These are phyloP conservation scores for Priocnemis perturbator DNA, from an alignment of 2,888 invertebrate species.

Conservation along the genomic window DNA sequence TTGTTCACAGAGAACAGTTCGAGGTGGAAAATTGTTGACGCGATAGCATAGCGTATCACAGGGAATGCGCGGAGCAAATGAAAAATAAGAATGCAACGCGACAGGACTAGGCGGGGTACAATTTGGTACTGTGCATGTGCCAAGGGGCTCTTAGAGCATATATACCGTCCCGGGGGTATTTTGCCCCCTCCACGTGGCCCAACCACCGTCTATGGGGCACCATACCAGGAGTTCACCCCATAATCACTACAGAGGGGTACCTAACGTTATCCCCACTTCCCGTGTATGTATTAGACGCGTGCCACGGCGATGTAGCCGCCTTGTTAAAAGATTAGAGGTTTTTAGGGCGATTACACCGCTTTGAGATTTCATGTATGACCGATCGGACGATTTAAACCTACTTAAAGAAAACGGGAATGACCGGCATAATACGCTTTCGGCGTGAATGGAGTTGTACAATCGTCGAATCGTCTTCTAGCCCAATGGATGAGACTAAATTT, in stretches of 20 bases:
- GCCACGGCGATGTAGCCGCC: constrained; percentile 61
- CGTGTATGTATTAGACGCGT: constrained; percentile 65
- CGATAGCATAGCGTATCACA: constrained; percentile 23
- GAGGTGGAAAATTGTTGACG: neutral
- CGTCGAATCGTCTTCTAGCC: neutral
- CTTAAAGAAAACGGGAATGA: neutral
- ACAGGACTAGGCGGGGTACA: constrained; percentile 61
- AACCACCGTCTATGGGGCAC: constrained; percentile 64
- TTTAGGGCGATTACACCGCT: constrained; percentile 69
- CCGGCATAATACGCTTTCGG: no score
- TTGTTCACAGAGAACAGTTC: no score
- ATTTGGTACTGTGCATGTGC: constrained; percentile 70
- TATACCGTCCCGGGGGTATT: constrained; percentile 69
- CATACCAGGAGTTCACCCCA: constrained; percentile 66
- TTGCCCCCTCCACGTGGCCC: constrained; percentile 60
- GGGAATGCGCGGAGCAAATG: neutral
- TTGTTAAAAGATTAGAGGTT: constrained; percentile 73
- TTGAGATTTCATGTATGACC: constrained; percentile 47
- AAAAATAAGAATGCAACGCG: constrained; percentile 45
- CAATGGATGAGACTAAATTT: no score
- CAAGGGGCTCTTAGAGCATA: constrained; percentile 67
- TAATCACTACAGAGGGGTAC: constrained; percentile 64
- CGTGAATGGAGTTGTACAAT: no score
- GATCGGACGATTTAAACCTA: constrained; percentile 13
- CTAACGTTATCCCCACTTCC: constrained; percentile 46